Evolutionary conservation across 1,140 invertebrate genomes (phyloP).

Genomic region (Tachypleus tridentatus): DNA sequence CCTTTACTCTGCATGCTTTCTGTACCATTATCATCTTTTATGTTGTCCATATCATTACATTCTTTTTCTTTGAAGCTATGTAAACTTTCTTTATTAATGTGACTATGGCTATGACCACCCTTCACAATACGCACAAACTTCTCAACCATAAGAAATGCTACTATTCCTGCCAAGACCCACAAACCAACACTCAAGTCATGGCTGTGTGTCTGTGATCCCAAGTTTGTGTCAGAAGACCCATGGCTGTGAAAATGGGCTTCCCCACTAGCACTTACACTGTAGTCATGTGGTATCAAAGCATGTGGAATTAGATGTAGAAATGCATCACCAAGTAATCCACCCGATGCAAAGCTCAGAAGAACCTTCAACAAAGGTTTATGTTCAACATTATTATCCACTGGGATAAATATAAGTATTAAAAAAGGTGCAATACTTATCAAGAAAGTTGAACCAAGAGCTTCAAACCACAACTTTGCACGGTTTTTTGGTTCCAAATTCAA

Average conservation of each 20-base stretch:
- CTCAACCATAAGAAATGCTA: conserved; percentile 81
- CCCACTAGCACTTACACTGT: conserved; percentile 34
- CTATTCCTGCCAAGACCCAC: conserved; percentile 78
- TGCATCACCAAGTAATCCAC: conserved; percentile 86
- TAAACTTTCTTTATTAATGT: conserved; percentile 29
- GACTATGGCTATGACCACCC: conserved; percentile 56
- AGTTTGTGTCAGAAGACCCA: conserved; percentile 26
- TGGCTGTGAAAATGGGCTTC: conserved; percentile 30
- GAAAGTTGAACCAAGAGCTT: conserved; percentile 74
- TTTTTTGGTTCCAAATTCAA: conserved; percentile 2
- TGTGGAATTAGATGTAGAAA: conserved; percentile 95
- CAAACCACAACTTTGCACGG: conserved; percentile 44
- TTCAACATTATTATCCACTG: conserved; percentile 71
- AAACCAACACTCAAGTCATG: conserved; percentile 79
- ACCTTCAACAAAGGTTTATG: conserved; percentile 75
- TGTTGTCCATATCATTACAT: too few relatives aligned
- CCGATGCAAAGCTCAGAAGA: conserved; percentile 84
- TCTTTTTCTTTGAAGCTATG: too few relatives aligned
- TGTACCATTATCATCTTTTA: too few relatives aligned
- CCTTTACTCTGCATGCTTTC: too few relatives aligned
- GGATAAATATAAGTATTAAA: conserved; percentile 84
- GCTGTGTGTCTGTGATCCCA: conserved; percentile 33
- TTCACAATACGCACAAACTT: conserved; percentile 83
- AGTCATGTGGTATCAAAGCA: conserved; percentile 55
- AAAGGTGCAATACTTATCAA: conserved; percentile 90